phyloP scores from a whole-genome alignment of 2,113 vertebrate species.

The Naja naja region DNA sequence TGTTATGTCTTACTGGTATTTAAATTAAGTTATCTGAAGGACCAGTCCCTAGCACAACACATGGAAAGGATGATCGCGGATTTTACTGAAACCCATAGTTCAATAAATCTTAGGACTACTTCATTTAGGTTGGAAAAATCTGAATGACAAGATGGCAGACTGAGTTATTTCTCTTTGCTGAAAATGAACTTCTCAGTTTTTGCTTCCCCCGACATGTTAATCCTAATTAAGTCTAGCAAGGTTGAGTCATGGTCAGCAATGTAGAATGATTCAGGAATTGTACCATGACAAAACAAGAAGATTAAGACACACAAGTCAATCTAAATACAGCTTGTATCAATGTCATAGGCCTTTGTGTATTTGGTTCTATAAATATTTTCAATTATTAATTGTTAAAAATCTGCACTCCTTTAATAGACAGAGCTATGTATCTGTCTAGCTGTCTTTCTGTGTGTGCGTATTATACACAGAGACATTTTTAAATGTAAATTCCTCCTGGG shows the following conservation, averaged over 20 bases:
- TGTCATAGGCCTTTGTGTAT: not conserved
- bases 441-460: not conserved
- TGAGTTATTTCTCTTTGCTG: not conserved
- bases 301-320: not conserved
- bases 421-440: not conserved
- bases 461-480: not conserved
- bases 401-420: not conserved
- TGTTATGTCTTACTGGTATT: conserved; percentile 37
- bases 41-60: not conserved
- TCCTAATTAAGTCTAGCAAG: not conserved
- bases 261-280: not conserved
- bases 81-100: not conserved
- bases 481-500: not conserved
- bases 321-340: not conserved
- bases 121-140: not conserved
- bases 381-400: not conserved
- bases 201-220: not conserved
- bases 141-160: not conserved
- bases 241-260: not conserved
- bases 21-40: conserved; percentile 15
- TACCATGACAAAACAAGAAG: not conserved
- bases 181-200: not conserved
- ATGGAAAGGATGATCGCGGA: not conserved
- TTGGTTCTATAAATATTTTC: not conserved
- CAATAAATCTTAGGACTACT: not conserved